These are phyloP conservation scores for Hoplostethus mediterraneus DNA, from an alignment of 2,797 vertebrate species.

Conservation along the genomic window DNA sequence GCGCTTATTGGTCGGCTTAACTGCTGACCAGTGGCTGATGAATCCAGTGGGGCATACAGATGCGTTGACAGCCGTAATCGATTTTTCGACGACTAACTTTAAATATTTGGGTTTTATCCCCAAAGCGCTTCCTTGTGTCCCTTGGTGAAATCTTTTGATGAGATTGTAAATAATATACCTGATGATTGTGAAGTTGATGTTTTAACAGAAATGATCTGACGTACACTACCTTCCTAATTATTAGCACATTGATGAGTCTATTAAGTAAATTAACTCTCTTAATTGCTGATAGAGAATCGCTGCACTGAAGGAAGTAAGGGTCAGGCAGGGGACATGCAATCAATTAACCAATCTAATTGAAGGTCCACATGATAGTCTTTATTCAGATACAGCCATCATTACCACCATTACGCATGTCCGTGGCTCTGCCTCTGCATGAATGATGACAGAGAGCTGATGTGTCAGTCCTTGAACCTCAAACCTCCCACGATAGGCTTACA, in stretches of 20 bases:
- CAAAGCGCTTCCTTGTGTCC: not conserved
- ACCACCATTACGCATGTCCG: conserved; percentile 66
- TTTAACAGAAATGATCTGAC: not conserved
- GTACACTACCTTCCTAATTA: not conserved
- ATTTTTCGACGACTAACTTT: conserved; percentile 40
- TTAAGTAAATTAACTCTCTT: conserved; percentile 9
- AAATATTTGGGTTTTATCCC: conserved; percentile 31
- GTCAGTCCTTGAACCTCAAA: conserved; percentile 67
- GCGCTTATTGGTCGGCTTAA: conserved; percentile 12
- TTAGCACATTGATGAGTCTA: not conserved
- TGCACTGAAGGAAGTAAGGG: conserved; percentile 1
- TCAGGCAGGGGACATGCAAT: conserved; percentile 50
- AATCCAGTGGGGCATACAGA: conserved; percentile 21
- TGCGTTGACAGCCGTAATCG: conserved; percentile 27
- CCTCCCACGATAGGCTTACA: conserved; percentile 47
- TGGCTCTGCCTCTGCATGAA: conserved; percentile 50
- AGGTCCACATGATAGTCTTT: conserved; percentile 53
- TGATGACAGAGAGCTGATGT: conserved; percentile 62
- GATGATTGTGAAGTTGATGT: conserved; percentile 6
- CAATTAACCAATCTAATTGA: conserved; percentile 64
- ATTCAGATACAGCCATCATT: conserved; percentile 45
- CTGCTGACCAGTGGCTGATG: conserved; percentile 20
- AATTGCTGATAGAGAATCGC: not conserved
- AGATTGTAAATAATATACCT: conserved; percentile 6
- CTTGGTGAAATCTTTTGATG: not conserved